A percentile compares a stretch with the other conserved stretches of the same genome.
These are phyloP conservation scores for Eubucco bourcierii DNA, from an alignment of 2,113 vertebrate species.

Conservation along the genomic window DNA sequence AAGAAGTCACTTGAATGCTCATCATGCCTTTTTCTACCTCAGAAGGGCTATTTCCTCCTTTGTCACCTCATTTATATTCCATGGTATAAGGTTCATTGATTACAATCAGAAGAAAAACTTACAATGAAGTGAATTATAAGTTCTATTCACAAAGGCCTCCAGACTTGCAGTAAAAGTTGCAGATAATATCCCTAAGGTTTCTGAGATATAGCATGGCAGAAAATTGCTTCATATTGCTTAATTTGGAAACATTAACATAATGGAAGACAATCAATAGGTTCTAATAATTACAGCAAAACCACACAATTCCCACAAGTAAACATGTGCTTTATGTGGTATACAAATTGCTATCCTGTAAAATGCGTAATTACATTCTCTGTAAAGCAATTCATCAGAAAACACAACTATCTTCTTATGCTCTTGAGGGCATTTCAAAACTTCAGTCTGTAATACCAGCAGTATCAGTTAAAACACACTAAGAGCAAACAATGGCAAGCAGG, in stretches of 20 bases:
- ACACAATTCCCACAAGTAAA: slow-evolving; percentile 68
- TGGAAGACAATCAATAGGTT: slow-evolving; percentile 67
- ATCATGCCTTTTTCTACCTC: not conserved
- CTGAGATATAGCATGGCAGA: slow-evolving; percentile 42
- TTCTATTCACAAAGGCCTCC: slow-evolving; percentile 42
- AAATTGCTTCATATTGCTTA: slow-evolving; percentile 66
- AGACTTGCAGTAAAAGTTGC: slow-evolving; percentile 16
- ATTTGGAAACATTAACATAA: slow-evolving; percentile 73
- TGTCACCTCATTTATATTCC: slow-evolving; percentile 46
- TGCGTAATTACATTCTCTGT: slow-evolving; percentile 55
- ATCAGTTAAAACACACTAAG: slow-evolving; percentile 24
- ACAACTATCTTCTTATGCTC: slow-evolving; percentile 53
- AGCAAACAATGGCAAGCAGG: not conserved
- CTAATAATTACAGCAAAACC: slow-evolving; percentile 73
- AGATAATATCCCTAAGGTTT: slow-evolving; percentile 48
- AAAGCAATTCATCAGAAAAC: slow-evolving; percentile 68
- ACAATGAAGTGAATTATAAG: slow-evolving; percentile 32
- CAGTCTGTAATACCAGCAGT: not conserved
- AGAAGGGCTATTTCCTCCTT: slow-evolving; percentile 38
- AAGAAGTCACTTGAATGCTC: slow-evolving; percentile 29
- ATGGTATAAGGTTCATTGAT: slow-evolving; percentile 31
- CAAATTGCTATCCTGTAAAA: slow-evolving; percentile 68
- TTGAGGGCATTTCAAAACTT: slow-evolving; percentile 59
- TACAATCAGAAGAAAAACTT: slow-evolving; percentile 35
- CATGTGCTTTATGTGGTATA: slow-evolving; percentile 54